Conservation (phyloP, 2,797 vertebrate genomes). For the Microctenopoma stevenorrisi region DNA sequence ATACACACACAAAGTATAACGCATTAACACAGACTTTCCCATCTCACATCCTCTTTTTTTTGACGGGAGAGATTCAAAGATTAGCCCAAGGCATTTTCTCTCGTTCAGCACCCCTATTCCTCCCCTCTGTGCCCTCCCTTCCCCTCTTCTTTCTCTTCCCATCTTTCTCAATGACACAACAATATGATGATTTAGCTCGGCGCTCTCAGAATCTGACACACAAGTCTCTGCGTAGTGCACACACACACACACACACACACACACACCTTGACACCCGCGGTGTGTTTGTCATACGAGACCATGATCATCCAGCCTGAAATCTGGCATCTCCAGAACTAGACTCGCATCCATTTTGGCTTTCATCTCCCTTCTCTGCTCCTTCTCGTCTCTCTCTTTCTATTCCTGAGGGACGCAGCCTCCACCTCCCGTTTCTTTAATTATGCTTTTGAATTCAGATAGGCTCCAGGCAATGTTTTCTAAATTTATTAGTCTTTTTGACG, state of each 20-base stretch:
- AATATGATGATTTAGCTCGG: constrained; percentile 23
- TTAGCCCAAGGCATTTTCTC: constrained; percentile 45
- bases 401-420: constrained; percentile 53
- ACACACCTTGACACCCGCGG: background rate
- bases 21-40: constrained; percentile 8
- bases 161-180: background rate
- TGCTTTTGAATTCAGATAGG: constrained; percentile 68
- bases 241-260: background rate
- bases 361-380: constrained; percentile 49
- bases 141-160: constrained; percentile 11
- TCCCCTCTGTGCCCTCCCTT: background rate
- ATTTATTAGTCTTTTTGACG: constrained; percentile 50
- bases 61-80: constrained; percentile 45
- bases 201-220: constrained; percentile 1
- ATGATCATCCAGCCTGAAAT: constrained; percentile 41
- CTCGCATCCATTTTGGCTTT: constrained; percentile 51
- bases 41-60: background rate
- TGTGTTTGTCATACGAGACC: constrained; percentile 38
- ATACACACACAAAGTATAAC: constrained; percentile 9
- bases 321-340: constrained; percentile 45
- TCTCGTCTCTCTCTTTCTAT: constrained; percentile 23
- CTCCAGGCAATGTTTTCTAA: constrained; percentile 55
- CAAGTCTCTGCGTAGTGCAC: constrained; percentile 13
- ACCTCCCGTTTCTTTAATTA: constrained; percentile 68
- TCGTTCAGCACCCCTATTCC: constrained; percentile 11